Evolutionary conservation across 1,140 invertebrate genomes (phyloP).

Genomic region (Drosophila eugracilis): DNA sequence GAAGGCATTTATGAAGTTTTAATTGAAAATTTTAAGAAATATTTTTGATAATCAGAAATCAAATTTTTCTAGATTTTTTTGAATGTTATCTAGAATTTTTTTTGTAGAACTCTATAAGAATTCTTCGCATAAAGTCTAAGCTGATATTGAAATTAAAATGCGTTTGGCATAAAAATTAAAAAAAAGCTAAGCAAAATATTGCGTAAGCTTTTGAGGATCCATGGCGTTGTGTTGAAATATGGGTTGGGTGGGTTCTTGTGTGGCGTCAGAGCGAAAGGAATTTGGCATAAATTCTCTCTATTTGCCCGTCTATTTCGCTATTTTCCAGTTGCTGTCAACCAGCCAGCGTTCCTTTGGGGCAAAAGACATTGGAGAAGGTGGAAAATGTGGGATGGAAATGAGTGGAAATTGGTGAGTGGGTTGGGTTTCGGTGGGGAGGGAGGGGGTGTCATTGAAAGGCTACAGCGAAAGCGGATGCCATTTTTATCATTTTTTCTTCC

Average conservation of each 20-base stretch:
- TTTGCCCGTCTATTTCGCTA: slow-evolving; percentile 17
- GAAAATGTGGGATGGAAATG: neutral
- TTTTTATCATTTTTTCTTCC: slow-evolving; percentile 48
- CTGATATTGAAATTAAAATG: neutral
- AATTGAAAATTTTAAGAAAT: too few relatives aligned
- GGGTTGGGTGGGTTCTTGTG: slow-evolving; percentile 10
- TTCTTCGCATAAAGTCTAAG: neutral
- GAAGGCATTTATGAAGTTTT: too few relatives aligned
- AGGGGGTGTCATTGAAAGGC: slow-evolving; percentile 11
- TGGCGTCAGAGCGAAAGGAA: slow-evolving; percentile 34
- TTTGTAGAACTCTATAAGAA: too few relatives aligned
- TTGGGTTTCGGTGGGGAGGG: neutral
- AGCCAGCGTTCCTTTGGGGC: slow-evolving; percentile 29
- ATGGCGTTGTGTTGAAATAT: slow-evolving; percentile 31
- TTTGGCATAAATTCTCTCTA: slow-evolving; percentile 45
- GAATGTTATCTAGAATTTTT: too few relatives aligned
- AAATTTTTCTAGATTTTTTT: too few relatives aligned
- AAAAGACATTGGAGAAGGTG: slow-evolving; percentile 22
- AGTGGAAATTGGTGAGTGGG: too few relatives aligned
- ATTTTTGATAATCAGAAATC: too few relatives aligned
- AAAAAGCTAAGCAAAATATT: slow-evolving; percentile 17
- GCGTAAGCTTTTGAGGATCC: slow-evolving; percentile 23
- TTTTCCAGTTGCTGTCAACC: slow-evolving; percentile 14
- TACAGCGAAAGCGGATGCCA: slow-evolving; percentile 38
- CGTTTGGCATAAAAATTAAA: slow-evolving; percentile 1